Evolutionary conservation across 2,113 vertebrate species (phyloP), one percentile per base, ranked within the genome.

Genomic region (Uropsilus gracilis): DNA sequence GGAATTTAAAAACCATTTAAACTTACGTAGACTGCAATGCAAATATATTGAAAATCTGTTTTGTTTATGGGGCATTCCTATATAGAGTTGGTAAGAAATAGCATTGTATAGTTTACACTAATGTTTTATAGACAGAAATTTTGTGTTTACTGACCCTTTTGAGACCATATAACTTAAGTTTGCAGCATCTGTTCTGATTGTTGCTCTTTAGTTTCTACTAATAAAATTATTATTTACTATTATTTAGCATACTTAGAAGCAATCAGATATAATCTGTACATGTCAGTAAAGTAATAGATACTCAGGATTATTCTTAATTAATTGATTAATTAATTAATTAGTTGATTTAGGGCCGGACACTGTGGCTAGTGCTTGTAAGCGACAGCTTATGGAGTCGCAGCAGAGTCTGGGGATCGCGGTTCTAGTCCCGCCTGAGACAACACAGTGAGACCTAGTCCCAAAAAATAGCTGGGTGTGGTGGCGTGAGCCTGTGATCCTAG

Each of bases 1-100:
- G 48, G 18, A 73, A 16, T 59, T 53, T 83, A 63, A 89, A 92
- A 86, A 26, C 22, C n/a, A 50, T 37, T 77, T 81, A 71, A 64
- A 34, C 66, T 82, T 91, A 22, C 87, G 30, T 93, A 94, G 93
- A 90, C 37, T 78, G 39, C 39, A 48, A 85, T 89, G 28, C 69
- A 94, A 9, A 48, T 89, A 69, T 64, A 46, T 76, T 42, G 24
- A 76, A 92, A 91, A 71, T 69, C n/a, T 66, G 28, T 80, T 91
- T 20, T 96, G 8, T 24, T 88, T 76, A n/a, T 73, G 63, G 91
- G 30, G 24, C 69, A 50, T 55, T 90, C 73, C 37, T 93, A 18
- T 59, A 39, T 69, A 89, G n/a, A 57, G 63, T 26, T 93, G 69
- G 32, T 85, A 44, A 93, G n/a, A 20, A 84, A 89, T 11, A 68